Evolutionary conservation across 2,888 invertebrate species (phyloP).

Genomic region (Escarpia spicata): DNA sequence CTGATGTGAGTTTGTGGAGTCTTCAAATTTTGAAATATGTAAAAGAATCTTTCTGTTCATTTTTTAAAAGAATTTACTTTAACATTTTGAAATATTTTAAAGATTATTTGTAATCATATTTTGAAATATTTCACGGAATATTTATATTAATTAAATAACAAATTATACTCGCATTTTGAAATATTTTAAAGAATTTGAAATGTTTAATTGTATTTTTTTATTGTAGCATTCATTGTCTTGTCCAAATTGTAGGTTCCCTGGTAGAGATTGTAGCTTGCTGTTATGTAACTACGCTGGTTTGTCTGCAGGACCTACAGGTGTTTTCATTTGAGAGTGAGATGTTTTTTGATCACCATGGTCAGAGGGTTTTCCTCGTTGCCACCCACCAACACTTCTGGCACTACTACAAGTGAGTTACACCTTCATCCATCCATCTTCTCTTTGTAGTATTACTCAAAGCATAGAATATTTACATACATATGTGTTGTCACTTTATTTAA

Average conservation of each 20-base stretch:
- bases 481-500: too few species aligned
- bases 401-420: conserved; percentile 52
- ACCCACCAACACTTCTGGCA: conserved; percentile 61
- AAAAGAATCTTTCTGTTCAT: not conserved
- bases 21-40: not conserved
- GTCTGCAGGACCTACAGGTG: conserved; percentile 54
- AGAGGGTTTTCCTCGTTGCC: conserved; percentile 55
- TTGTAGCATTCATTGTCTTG: conserved; percentile 14
- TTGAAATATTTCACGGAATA: too few species aligned
- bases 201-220: conserved; percentile 21
- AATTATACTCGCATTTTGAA: too few species aligned
- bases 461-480: conserved; percentile 19
- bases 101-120: too few species aligned
- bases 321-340: conserved; percentile 60
- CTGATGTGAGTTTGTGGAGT: conserved; percentile 19
- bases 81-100: too few species aligned
- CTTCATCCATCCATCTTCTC: not conserved
- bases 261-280: too few species aligned
- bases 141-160: too few species aligned
- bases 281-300: not conserved
- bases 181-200: not conserved
- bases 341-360: conserved; percentile 48
- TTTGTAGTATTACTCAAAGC: not conserved
- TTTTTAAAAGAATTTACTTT: too few species aligned
- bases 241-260: too few species aligned